These are phyloP conservation scores for Podiceps cristatus DNA, from an alignment of 2,113 vertebrate genomes.

Conservation along the genomic window DNA sequence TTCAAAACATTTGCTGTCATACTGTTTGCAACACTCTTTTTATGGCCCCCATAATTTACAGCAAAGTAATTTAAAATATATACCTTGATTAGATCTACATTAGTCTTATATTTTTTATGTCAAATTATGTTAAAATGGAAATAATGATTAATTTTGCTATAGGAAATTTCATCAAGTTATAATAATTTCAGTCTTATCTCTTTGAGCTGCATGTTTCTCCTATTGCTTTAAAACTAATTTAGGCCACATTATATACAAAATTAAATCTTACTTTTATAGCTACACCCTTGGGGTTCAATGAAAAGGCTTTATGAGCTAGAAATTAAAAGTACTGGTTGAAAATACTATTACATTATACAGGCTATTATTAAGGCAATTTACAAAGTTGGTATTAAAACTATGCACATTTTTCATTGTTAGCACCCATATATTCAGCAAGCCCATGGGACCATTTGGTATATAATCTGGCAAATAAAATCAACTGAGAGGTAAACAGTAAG, in stretches of 20 bases:
- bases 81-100: slow-evolving; percentile 64
- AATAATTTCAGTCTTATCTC: slow-evolving; percentile 81
- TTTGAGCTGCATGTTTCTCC: slow-evolving; percentile 77
- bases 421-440: slow-evolving; percentile 81
- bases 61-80: slow-evolving; percentile 56
- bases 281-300: slow-evolving; percentile 87
- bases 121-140: slow-evolving; percentile 77
- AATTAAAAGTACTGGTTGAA: slow-evolving; percentile 88
- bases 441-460: slow-evolving; percentile 79
- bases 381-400: slow-evolving; percentile 85
- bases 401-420: slow-evolving; percentile 82
- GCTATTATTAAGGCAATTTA: slow-evolving; percentile 88
- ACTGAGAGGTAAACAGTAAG: slow-evolving; percentile 77
- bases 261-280: slow-evolving; percentile 88
- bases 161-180: slow-evolving; percentile 78
- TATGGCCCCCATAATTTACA: slow-evolving; percentile 47
- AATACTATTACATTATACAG: slow-evolving; percentile 85
- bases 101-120: slow-evolving; percentile 64
- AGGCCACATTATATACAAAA: slow-evolving; percentile 86
- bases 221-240: slow-evolving; percentile 86
- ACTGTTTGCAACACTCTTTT: not conserved
- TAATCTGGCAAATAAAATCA: slow-evolving; percentile 82
- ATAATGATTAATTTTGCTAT: slow-evolving; percentile 82
- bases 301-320: slow-evolving; percentile 87
- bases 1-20: slow-evolving; percentile 27